These are phyloP conservation scores for Ariolimax columbianus DNA, from an alignment of 2,888 invertebrate genomes.

Conservation along the genomic window DNA sequence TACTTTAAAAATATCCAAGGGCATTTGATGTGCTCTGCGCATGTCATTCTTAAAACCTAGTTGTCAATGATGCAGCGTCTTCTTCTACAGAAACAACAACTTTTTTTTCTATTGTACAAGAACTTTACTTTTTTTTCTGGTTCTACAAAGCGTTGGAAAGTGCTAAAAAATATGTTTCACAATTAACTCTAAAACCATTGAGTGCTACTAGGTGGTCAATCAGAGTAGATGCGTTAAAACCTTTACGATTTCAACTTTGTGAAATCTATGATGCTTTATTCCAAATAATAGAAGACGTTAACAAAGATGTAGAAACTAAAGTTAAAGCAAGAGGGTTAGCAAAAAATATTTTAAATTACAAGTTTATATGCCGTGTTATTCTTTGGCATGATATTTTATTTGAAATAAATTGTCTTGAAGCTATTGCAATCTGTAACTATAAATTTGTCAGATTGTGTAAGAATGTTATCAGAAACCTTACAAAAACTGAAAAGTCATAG, in stretches of 20 bases:
- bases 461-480: neutral
- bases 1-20: too few relatives aligned
- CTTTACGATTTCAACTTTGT: slow-evolving; percentile 1
- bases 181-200: too few relatives aligned
- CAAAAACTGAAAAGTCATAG: neutral
- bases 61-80: too few relatives aligned
- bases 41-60: too few relatives aligned
- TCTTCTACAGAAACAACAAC: too few relatives aligned
- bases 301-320: neutral
- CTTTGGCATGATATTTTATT: neutral
- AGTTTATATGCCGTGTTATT: slow-evolving; percentile 1
- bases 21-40: too few relatives aligned
- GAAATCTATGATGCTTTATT: neutral
- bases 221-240: too few relatives aligned
- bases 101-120: too few relatives aligned
- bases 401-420: neutral
- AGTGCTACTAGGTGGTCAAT: too few relatives aligned
- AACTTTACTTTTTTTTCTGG: too few relatives aligned
- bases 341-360: slow-evolving; percentile 2
- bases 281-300: slow-evolving; percentile 6
- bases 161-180: too few relatives aligned
- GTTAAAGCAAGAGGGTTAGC: neutral
- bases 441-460: neutral
- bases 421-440: neutral
- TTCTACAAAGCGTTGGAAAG: too few relatives aligned